phyloP scores from a whole-genome alignment of 2,113 vertebrate species.

The Tretioscincus oriximinensis region DNA sequence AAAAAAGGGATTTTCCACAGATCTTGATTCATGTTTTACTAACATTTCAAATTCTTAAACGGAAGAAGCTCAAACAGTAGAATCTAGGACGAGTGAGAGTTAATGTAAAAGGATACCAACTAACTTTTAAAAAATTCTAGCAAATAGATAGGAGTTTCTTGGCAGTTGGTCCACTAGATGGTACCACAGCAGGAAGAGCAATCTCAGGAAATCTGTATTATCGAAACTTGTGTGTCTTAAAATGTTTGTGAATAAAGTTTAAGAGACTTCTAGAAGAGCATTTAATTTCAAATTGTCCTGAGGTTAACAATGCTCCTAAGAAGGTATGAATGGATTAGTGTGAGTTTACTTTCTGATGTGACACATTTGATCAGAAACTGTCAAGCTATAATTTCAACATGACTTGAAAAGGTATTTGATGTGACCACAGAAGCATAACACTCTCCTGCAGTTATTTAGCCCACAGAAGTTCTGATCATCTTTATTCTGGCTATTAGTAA shows the following conservation, averaged over 20 bases:
- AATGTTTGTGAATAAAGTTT: background rate
- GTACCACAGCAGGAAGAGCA: background rate
- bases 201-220: background rate
- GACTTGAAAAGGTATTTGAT: background rate
- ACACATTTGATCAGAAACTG: background rate
- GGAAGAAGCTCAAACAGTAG: background rate
- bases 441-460: constrained; percentile 1
- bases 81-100: background rate
- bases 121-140: background rate
- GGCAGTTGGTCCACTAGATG: background rate
- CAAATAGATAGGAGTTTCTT: background rate
- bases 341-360: background rate
- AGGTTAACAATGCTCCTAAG: background rate
- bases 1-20: constrained; percentile 10
- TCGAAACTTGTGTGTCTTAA: background rate
- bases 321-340: background rate
- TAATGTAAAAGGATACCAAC: background rate
- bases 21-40: background rate
- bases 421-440: background rate
- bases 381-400: background rate
- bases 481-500: constrained; percentile 65
- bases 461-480: constrained; percentile 46
- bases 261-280: background rate
- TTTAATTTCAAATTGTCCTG: background rate
- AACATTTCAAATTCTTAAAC: constrained; percentile 14